Percentiles rank a stretch among this genome's conserved stretches.
Evolutionary conservation across 2,797 vertebrate species (phyloP).

Genomic region (Hirundo rustica): DNA sequence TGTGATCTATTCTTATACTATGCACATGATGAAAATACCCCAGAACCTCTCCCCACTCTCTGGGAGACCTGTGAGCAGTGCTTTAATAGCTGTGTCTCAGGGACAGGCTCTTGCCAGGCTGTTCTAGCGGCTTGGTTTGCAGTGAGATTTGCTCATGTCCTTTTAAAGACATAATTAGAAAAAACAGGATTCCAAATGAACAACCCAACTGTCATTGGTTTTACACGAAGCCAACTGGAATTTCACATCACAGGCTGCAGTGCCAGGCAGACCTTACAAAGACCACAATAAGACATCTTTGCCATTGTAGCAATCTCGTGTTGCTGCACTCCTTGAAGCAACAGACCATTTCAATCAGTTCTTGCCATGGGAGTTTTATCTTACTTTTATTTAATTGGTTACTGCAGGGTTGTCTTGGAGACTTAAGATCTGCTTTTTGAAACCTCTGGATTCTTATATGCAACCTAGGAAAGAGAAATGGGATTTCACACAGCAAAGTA

Average conservation of each 20-base stretch:
- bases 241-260: not conserved
- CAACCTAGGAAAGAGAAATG: not conserved
- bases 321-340: not conserved
- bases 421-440: slow-evolving; percentile 10
- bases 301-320: not conserved
- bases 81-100: not conserved
- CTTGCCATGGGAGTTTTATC: not conserved
- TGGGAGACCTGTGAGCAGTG: not conserved
- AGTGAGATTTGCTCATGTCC: not conserved
- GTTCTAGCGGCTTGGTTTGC: not conserved
- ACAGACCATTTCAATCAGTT: not conserved
- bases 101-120: not conserved
- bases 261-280: not conserved
- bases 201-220: not conserved
- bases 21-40: not conserved
- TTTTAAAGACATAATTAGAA: not conserved
- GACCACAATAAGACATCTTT: not conserved
- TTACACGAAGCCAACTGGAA: not conserved
- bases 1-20: not conserved
- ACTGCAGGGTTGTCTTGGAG: not conserved
- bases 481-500: not conserved
- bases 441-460: not conserved
- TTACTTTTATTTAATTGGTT: not conserved
- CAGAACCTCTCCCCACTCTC: not conserved
- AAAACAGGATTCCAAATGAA: not conserved